A percentile compares a stretch with the other conserved stretches of the same genome.
phyloP scores from a whole-genome alignment of 2,113 vertebrate genomes.

The Hippocampus barbouri region DNA sequence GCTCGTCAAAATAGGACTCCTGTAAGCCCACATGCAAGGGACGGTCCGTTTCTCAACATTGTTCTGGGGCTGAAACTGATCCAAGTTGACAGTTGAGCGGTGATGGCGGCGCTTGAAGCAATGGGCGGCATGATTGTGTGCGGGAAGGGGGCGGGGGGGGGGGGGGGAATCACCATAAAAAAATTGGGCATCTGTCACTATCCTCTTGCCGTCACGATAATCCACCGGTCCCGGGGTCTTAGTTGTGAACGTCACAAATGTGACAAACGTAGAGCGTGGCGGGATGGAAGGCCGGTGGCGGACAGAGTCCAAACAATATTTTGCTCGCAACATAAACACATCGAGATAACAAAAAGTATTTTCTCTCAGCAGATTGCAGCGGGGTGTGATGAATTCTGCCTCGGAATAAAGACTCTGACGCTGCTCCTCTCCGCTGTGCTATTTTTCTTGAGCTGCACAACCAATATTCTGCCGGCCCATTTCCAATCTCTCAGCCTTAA shows the following conservation, averaged over 20 bases:
- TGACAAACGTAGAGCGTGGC: conserved; percentile 17
- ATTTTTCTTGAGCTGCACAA: conserved; percentile 37
- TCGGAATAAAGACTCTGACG: conserved; percentile 10
- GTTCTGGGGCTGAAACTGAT: conserved; percentile 12
- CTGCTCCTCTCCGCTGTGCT: conserved; percentile 13
- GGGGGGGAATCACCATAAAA: no score
- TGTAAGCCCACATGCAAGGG: neutral
- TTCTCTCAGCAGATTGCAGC: conserved; percentile 20
- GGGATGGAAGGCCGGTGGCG: neutral
- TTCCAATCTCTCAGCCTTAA: conserved; percentile 27
- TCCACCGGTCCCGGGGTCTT: neutral
- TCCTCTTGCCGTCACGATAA: neutral
- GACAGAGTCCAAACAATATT: conserved; percentile 8
- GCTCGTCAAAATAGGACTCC: no score
- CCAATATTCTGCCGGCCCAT: conserved; percentile 34
- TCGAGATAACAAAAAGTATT: conserved; percentile 15
- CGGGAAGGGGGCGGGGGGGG: no score
- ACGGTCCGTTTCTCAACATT: conserved; percentile 10
- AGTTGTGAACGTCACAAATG: conserved; percentile 9
- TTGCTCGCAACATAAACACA: conserved; percentile 11
- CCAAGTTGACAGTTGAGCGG: neutral
- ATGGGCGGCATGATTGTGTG: conserved; percentile 13
- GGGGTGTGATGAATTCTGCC: conserved; percentile 36
- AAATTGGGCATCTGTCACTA: no score
- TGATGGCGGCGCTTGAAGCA: conserved; percentile 4